Evolutionary conservation across 2,797 vertebrate species (phyloP).

Genomic region (Melanotaenia maccullochi): DNA sequence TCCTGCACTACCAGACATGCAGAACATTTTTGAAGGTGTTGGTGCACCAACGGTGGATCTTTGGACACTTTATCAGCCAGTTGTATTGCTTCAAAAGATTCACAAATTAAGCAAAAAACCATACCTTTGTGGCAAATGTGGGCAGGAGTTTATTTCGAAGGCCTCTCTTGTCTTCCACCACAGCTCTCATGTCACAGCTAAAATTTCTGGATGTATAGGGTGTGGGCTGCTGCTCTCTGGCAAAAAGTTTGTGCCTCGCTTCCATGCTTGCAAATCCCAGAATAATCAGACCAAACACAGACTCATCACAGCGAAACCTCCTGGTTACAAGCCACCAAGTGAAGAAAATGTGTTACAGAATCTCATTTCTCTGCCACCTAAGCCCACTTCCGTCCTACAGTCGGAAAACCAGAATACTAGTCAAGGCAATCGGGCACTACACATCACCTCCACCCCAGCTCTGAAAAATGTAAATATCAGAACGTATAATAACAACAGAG

Average conservation of each 20-base stretch:
- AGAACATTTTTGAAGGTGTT: slow-evolving; percentile 51
- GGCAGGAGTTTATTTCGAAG: slow-evolving; percentile 60
- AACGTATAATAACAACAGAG: slow-evolving; percentile 26
- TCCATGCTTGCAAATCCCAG: slow-evolving; percentile 70
- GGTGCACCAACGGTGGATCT: slow-evolving; percentile 77
- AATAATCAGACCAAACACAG: slow-evolving; percentile 53
- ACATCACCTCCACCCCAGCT: slow-evolving; percentile 4
- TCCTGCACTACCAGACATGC: slow-evolving; percentile 15
- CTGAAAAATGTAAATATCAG: slow-evolving; percentile 40
- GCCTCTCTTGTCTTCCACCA: slow-evolving; percentile 65
- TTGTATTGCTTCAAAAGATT: slow-evolving; percentile 64
- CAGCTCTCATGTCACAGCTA: slow-evolving; percentile 64
- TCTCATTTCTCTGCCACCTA: not conserved
- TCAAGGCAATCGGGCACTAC: not conserved
- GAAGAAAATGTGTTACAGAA: not conserved
- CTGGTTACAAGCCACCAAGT: not conserved
- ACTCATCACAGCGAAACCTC: slow-evolving; percentile 64
- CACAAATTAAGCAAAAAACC: slow-evolving; percentile 43
- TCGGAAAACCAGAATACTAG: slow-evolving; percentile 32
- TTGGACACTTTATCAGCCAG: slow-evolving; percentile 78
- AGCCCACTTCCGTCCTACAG: slow-evolving; percentile 1
- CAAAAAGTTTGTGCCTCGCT: slow-evolving; percentile 72
- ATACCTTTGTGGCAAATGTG: slow-evolving; percentile 74
- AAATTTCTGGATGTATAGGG: slow-evolving; percentile 76
- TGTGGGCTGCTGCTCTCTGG: slow-evolving; percentile 78